Percentiles rank a stretch among this genome's conserved stretches.
Evolutionary conservation across 2,888 invertebrate species (phyloP).

Genomic region (Acheta domesticus): DNA sequence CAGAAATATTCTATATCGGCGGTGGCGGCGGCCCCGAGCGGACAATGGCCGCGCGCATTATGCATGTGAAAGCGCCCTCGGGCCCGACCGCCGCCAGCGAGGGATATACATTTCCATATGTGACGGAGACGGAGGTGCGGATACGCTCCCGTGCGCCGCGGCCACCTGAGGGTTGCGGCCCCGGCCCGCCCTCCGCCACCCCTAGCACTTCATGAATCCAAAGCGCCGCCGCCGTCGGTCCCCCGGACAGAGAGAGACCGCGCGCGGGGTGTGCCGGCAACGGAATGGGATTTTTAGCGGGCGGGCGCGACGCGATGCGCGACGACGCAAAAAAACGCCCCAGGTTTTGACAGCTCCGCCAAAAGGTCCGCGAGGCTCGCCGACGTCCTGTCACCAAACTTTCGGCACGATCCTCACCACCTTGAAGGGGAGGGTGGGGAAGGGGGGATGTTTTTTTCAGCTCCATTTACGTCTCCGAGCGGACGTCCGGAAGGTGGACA

Average conservation of each 20-base stretch:
- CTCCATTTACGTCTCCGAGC: not conserved
- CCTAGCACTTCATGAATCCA: not conserved
- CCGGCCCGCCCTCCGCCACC: not conserved
- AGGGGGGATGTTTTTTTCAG: not conserved
- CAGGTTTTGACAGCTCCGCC: not conserved
- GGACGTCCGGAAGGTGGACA: not conserved
- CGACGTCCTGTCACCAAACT: slow-evolving; percentile 7
- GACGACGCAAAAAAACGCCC: not conserved
- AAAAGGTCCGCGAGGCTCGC: not conserved
- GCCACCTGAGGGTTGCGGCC: not conserved
- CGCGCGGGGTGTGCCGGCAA: not conserved
- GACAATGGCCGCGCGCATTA: slow-evolving; percentile 11
- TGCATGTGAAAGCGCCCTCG: not conserved
- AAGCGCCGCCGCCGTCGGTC: not conserved
- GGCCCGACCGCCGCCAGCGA: not conserved
- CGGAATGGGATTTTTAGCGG: too few relatives aligned
- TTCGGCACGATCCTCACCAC: not conserved
- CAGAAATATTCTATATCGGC: slow-evolving; percentile 5
- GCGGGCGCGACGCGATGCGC: not conserved
- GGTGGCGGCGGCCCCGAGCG: not conserved
- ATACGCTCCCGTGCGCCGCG: too few relatives aligned
- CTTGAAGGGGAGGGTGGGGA: not conserved
- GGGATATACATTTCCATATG: slow-evolving; percentile 5
- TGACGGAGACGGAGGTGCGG: not conserved
- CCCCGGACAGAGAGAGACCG: not conserved